phyloP scores from a whole-genome alignment of 2,113 vertebrate genomes.

The Electrona antarctica region DNA sequence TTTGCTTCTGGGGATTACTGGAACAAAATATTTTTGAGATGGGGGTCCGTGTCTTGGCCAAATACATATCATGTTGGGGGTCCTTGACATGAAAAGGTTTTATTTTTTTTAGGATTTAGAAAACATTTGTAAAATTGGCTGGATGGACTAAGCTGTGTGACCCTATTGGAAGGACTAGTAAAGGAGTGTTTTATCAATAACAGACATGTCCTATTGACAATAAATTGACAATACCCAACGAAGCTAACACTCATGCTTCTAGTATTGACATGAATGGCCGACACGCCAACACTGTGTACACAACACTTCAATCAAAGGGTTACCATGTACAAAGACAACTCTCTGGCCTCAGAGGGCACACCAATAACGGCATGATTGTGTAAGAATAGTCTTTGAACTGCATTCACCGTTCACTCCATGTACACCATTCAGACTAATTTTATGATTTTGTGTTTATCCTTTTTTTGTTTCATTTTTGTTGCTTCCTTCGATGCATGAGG shows the following conservation, averaged over 20 bases:
- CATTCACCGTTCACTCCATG: too few species aligned
- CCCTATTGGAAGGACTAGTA: constrained; percentile 8
- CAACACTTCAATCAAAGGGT: background rate
- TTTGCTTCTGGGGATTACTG: too few species aligned
- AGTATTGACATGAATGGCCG: constrained; percentile 14
- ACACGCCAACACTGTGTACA: background rate
- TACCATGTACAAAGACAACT: background rate
- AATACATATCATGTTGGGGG: too few species aligned
- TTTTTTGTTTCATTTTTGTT: background rate
- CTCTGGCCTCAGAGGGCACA: constrained; percentile 1
- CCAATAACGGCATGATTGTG: background rate
- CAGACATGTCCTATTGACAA: constrained; percentile 14
- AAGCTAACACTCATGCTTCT: constrained; percentile 2
- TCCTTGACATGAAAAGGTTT: too few species aligned
- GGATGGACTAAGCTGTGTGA: constrained; percentile 23
- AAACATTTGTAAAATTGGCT: too few species aligned
- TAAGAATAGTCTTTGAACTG: too few species aligned
- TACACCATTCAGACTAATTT: too few species aligned
- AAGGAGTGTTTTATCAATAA: constrained; percentile 41
- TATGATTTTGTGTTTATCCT: background rate
- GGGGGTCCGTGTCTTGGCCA: too few species aligned
- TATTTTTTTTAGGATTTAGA: too few species aligned
- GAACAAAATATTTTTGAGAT: too few species aligned
- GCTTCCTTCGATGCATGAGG: too few species aligned
- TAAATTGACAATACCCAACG: background rate